Evolutionary conservation across 2,888 invertebrate species (phyloP), one percentile per base, ranked within the genome.

Genomic region (Chrysolina haemoptera): DNA sequence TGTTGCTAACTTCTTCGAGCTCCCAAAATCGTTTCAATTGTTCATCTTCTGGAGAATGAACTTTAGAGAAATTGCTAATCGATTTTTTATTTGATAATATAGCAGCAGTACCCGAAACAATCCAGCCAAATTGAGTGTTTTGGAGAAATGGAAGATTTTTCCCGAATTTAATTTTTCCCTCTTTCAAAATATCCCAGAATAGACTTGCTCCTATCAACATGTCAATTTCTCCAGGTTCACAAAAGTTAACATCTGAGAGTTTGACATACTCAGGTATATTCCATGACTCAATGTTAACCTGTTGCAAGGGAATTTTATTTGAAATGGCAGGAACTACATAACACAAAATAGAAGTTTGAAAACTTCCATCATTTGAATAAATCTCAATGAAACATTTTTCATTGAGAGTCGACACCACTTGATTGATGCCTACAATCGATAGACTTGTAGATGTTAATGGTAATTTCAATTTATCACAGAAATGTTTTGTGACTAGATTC

Each of bases 131-230:
- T 40, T 59, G 16, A 20, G 75, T 72, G 14, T 75, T 70, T n/a
- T 73, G 74, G 14, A 77, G 27, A 35, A 65, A 22, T 46, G 75
- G 69, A 12, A 16, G 9, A 64, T 70, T 70, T 50, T 62, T 76
- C 12, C 69, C 63, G 43, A 77, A 68, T 14, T 5, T 63, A 11
- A 72, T 65, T 67, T 65, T 74, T n/a, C 71, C 70, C 14, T 70
- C 67, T 20, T 5, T 20, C 0, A 76, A 12, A 16, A 78, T 46
- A 66, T 76, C 63, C 73, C 73, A 78, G 64, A 76, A 76, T 46
- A 76, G 55, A 16, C 40, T 65, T n/a, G 72, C 63, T n/a, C 75
- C 76, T 16, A 75, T 74, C 20, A 78, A 43, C 27, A 68, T 46
- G 64, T 75, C 73, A 50, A 78, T 71, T 20, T 70, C 53, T 16